Conservation (phyloP, 2,797 vertebrate species). For the Crocidura indochinensis region DNA sequence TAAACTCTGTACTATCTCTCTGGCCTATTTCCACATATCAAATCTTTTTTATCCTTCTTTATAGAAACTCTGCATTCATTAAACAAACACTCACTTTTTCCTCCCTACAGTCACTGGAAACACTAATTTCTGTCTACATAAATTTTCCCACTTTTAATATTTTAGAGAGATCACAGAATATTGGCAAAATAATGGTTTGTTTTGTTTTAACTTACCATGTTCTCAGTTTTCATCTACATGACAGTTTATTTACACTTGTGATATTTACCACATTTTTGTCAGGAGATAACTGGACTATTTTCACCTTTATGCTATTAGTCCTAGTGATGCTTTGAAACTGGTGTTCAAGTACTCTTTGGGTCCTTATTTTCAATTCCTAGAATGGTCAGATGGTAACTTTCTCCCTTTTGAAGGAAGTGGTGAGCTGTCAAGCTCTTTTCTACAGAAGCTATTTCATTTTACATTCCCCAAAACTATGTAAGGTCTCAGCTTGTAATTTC, state of each 20-base stretch:
- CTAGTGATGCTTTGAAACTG: background rate
- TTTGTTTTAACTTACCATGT: slow-evolving; percentile 6
- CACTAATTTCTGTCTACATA: background rate
- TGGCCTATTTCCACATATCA: no score
- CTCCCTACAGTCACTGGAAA: background rate
- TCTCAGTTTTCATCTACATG: background rate
- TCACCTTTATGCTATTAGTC: background rate
- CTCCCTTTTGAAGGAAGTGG: slow-evolving; percentile 2
- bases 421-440: background rate
- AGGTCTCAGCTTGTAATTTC: no score
- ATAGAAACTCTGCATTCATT: no score
- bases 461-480: background rate
- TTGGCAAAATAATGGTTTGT: background rate
- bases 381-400: background rate
- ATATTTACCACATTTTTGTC: background rate
- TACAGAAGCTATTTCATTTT: background rate
- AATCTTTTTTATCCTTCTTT: no score
- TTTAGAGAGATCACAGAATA: background rate
- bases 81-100: background rate
- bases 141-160: background rate
- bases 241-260: background rate
- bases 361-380: background rate
- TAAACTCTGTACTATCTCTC: no score
- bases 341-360: background rate
- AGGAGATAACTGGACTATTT: background rate